Evolutionary conservation across 2,797 vertebrate genomes (phyloP).

Genomic region (Arrhamphus sclerolepis): DNA sequence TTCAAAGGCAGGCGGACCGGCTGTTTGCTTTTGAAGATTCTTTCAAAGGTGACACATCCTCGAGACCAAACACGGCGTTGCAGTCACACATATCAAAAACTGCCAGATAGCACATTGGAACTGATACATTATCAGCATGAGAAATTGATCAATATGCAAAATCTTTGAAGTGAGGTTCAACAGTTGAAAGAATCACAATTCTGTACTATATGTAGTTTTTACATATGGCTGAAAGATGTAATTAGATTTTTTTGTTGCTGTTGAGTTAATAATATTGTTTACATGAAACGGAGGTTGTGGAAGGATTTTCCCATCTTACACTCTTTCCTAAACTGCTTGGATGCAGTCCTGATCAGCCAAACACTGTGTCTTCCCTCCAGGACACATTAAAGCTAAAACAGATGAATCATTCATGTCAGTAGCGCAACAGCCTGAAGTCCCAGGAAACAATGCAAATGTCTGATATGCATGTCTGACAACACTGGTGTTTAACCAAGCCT

Average conservation of each 20-base stretch:
- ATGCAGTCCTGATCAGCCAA: constrained; percentile 43
- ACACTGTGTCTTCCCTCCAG: constrained; percentile 47
- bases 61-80: background rate
- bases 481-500: constrained; percentile 51
- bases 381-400: constrained; percentile 60
- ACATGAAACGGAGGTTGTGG: background rate
- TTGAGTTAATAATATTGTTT: background rate
- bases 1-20: background rate
- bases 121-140: constrained; percentile 5
- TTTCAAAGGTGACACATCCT: constrained; percentile 1
- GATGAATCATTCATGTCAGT: constrained; percentile 73
- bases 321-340: constrained; percentile 14
- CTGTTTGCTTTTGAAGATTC: constrained; percentile 4
- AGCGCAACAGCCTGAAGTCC: constrained; percentile 42
- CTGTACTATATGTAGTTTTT: too few relatives aligned
- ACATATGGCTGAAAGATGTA: too few relatives aligned
- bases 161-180: background rate
- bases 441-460: constrained; percentile 20
- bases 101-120: constrained; percentile 13
- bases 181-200: too few relatives aligned
- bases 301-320: constrained; percentile 13
- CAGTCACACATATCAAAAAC: constrained; percentile 4
- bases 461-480: constrained; percentile 28
- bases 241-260: too few relatives aligned
- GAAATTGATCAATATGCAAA: constrained; percentile 9